Evolutionary conservation across 2,888 invertebrate genomes (phyloP), one percentile per base, ranked within the genome.

Genomic region (Clistopyga incitator): DNA sequence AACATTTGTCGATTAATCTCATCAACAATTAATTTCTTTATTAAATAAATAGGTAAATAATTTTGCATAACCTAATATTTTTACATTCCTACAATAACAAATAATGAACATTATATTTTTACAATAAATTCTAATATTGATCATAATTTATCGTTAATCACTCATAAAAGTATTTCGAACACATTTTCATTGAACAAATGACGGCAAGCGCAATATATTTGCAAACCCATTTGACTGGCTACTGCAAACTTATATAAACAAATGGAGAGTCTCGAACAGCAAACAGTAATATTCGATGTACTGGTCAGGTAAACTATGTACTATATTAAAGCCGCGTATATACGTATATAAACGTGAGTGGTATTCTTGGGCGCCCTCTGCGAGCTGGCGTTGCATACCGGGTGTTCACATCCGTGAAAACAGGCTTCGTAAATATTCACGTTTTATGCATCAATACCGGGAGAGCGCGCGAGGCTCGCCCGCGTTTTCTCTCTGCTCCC

Each of bases 381-480:
- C n/a, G 38, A 38, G n/a, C 56, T 61, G 38, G 42, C 65, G 82
- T 85, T 86, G 90, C 92, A 92, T 92, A 92, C 92, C 92, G 91
- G 91, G 89, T 91, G 91, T 91, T 92, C 92, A 92, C 91, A 91
- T 91, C 92, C 91, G 92, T 92, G 92, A 92, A 92, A 92, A 92
- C 91, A 92, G 91, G 91, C 91, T 91, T 88, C 91, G 90, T 89
- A 91, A 90, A 91, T 91, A 91, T 90, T 89, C 90, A 89, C 89
- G 89, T 91, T 91, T 91, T 91, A 91, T 91, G 90, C 91, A 90
- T 90, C 90, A 89, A 92, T 92, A 91, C 88, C 87, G 84, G 76
- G 82, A 84, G 74, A 74, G 20, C 10, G 56, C 45, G 56, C 38
- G 29, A 15, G 54, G 25, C 61, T 47, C 76, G 47, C 23, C 18